Conservation (phyloP, 2,113 vertebrate genomes). For the Asarcornis scutulata region DNA sequence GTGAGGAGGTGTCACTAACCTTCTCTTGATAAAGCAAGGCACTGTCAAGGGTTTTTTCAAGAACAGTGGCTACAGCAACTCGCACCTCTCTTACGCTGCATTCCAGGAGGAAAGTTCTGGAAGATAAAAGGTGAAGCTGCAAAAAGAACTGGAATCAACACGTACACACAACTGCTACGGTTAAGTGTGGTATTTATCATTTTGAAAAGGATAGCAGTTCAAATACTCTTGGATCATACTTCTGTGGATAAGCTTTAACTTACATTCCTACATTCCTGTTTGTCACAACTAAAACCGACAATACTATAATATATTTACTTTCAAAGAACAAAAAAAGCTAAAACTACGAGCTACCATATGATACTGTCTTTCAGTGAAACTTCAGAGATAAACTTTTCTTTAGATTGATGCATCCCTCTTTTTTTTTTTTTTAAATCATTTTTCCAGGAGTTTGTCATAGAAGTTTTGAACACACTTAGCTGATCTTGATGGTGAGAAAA, state of each 20-base stretch:
- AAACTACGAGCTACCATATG: background rate
- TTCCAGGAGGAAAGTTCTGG: constrained; percentile 93
- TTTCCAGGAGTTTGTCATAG: background rate
- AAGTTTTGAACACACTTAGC: background rate
- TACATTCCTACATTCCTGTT: background rate
- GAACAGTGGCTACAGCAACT: constrained; percentile 92
- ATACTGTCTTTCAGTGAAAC: background rate
- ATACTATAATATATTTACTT: background rate
- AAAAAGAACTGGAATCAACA: constrained; percentile 8
- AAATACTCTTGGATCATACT: background rate
- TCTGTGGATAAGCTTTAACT: background rate
- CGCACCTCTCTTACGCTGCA: constrained; percentile 94
- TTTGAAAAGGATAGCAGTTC: background rate
- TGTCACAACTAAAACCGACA: background rate
- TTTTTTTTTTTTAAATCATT: background rate
- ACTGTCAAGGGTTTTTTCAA: constrained; percentile 96
- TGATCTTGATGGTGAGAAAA: background rate
- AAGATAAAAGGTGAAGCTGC: constrained; percentile 41
- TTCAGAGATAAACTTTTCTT: background rate
- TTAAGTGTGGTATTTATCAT: background rate
- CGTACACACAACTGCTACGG: background rate
- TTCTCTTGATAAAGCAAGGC: constrained; percentile 93
- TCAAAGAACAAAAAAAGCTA: background rate
- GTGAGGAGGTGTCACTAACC: constrained; percentile 66
- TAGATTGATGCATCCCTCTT: background rate